Evolutionary conservation across 2,888 invertebrate species (phyloP).

Genomic region (Apomyelois bistriatella): DNA sequence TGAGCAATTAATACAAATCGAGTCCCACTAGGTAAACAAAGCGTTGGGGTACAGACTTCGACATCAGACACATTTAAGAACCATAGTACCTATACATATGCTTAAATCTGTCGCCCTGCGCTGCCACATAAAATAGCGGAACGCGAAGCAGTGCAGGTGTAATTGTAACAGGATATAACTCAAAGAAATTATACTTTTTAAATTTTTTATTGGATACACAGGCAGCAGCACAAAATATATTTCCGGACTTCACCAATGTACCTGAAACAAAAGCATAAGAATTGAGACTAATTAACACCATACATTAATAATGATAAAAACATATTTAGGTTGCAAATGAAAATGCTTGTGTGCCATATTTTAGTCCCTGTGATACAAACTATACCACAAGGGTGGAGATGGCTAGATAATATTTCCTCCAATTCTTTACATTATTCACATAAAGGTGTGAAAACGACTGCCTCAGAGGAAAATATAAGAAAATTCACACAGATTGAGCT

Average conservation of each 20-base stretch:
- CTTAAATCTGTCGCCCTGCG: too few species aligned
- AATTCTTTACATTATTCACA: slow-evolving; percentile 67
- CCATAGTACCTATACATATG: too few species aligned
- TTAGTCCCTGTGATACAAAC: slow-evolving; percentile 48
- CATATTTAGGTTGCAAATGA: too few species aligned
- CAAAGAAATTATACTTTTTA: slow-evolving; percentile 31
- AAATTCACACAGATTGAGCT: too few species aligned
- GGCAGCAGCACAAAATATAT: slow-evolving; percentile 37
- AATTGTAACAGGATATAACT: neutral
- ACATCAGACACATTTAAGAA: too few species aligned
- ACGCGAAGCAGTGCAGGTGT: too few species aligned
- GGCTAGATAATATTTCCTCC: slow-evolving; percentile 59
- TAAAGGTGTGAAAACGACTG: slow-evolving; percentile 55
- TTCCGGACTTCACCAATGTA: slow-evolving; percentile 49
- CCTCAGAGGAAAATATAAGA: slow-evolving; percentile 50
- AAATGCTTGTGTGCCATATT: slow-evolving; percentile 42
- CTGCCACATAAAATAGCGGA: too few species aligned
- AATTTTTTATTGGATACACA: slow-evolving; percentile 64
- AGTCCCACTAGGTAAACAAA: too few species aligned
- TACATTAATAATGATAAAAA: slow-evolving; percentile 11
- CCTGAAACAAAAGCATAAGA: slow-evolving; percentile 48
- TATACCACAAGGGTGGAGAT: slow-evolving; percentile 59
- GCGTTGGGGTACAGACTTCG: too few species aligned
- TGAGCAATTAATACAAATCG: too few species aligned
- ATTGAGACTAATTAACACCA: neutral